These are phyloP conservation scores for Sesia apiformis DNA, from an alignment of 2,888 invertebrate genomes.

Conservation along the genomic window DNA sequence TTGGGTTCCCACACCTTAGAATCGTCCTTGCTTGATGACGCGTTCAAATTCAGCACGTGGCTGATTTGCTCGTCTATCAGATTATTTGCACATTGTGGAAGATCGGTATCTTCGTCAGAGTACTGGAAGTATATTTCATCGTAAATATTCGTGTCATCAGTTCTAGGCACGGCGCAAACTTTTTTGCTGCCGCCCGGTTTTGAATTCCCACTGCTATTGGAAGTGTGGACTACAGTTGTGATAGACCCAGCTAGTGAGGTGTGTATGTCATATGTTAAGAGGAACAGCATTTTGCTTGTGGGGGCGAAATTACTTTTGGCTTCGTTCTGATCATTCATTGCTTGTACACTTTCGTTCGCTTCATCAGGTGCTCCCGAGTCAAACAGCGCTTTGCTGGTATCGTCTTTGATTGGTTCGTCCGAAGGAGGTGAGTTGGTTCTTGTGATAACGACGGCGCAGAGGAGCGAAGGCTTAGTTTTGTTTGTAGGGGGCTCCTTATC, in stretches of 20 bases:
- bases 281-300: conserved; percentile 68
- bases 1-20: conserved; percentile 60
- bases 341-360: conserved; percentile 73
- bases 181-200: conserved; percentile 72
- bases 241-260: conserved; percentile 69
- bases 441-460: conserved; percentile 56
- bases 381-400: conserved; percentile 57
- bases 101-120: conserved; percentile 74
- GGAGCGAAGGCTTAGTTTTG: conserved; percentile 54
- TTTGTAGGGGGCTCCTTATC: conserved; percentile 45
- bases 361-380: conserved; percentile 46
- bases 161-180: conserved; percentile 49
- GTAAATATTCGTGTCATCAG: conserved; percentile 52
- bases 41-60: conserved; percentile 69
- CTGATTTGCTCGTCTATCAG: conserved; percentile 65
- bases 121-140: conserved; percentile 73
- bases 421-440: conserved; percentile 35
- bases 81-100: conserved; percentile 62
- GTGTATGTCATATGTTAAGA: conserved; percentile 82
- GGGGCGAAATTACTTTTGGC: conserved; percentile 69
- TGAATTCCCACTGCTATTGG: conserved; percentile 61
- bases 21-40: conserved; percentile 63
- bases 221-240: conserved; percentile 56
- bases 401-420: conserved; percentile 46
- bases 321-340: conserved; percentile 85